These are phyloP conservation scores for Phalacrocorax aristotelis DNA, from an alignment of 2,113 vertebrate genomes.

Conservation along the genomic window DNA sequence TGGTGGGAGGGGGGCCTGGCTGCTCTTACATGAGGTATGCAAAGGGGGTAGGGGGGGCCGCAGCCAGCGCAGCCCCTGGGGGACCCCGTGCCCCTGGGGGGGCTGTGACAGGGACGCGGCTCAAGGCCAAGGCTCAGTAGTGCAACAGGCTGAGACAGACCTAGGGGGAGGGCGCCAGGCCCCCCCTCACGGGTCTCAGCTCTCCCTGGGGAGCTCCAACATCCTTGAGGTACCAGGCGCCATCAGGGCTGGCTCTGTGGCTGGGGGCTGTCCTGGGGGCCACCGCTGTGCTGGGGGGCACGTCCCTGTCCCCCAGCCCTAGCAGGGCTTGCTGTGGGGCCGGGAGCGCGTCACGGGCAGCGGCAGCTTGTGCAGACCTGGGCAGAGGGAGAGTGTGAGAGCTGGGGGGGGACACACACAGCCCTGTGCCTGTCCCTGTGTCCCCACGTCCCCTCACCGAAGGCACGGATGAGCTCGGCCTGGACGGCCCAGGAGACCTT, in stretches of 20 bases:
- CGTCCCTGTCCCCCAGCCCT: not conserved
- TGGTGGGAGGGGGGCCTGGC: accelerated
- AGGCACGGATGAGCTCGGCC: slow-evolving; percentile 90
- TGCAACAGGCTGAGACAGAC: not conserved
- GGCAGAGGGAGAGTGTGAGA: not conserved
- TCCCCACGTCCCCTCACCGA: slow-evolving; percentile 79
- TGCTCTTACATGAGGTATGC: slow-evolving; percentile 32
- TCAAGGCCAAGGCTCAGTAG: slow-evolving; percentile 21
- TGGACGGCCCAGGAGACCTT: slow-evolving; percentile 90
- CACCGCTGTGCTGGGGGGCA: accelerated
- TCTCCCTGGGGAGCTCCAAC: not conserved
- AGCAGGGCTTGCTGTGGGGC: slow-evolving; percentile 65
- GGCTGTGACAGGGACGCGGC: not conserved
- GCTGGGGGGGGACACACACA: not conserved
- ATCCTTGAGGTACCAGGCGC: not conserved
- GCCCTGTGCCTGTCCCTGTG: not conserved
- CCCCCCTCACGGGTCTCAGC: accelerated
- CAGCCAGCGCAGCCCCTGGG: not conserved
- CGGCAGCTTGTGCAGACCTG: slow-evolving; percentile 89
- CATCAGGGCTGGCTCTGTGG: accelerated
- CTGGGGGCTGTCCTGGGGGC: not conserved
- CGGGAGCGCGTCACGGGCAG: slow-evolving; percentile 79
- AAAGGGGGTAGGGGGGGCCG: not conserved
- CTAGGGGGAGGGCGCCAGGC: too few species aligned
- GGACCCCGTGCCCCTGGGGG: accelerated